Evolutionary conservation across 2,888 invertebrate genomes (phyloP).

Genomic region (Drosophila borealis): DNA sequence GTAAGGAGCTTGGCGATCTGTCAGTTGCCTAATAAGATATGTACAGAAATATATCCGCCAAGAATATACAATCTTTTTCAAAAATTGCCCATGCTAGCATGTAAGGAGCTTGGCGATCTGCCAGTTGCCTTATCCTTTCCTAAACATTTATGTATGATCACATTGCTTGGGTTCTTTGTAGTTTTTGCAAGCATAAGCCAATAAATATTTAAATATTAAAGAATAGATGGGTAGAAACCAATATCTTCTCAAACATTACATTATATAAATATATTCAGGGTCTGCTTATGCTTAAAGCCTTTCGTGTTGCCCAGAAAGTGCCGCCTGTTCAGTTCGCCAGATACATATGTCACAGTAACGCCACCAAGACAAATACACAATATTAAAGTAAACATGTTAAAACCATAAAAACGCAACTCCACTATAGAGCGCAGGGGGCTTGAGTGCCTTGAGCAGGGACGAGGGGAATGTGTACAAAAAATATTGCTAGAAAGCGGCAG

Average conservation of each 20-base stretch:
- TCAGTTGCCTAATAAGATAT: too few species aligned
- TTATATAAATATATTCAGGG: not conserved
- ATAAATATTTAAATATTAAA: not conserved
- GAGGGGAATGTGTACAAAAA: conserved; percentile 34
- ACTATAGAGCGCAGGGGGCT: conserved; percentile 46
- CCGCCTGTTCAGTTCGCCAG: conserved; percentile 2
- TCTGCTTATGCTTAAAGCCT: not conserved
- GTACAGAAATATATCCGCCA: too few species aligned
- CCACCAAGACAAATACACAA: conserved; percentile 76
- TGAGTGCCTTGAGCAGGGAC: not conserved
- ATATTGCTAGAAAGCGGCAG: conserved; percentile 54
- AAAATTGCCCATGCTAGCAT: too few species aligned
- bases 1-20: too few species aligned
- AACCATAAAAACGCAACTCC: conserved; percentile 76
- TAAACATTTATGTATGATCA: too few species aligned
- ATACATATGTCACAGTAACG: conserved; percentile 73
- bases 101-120: too few species aligned
- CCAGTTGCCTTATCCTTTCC: too few species aligned
- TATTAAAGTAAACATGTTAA: conserved; percentile 81
- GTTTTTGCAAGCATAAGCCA: too few species aligned
- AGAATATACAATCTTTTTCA: too few species aligned
- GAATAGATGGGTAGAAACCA: not conserved
- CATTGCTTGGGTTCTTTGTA: too few species aligned
- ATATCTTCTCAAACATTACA: too few species aligned
- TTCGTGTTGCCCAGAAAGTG: not conserved